Base-by-base conservation (phyloP, 1,140 invertebrate species). In the Parasteatoda tepidariorum region DNA sequence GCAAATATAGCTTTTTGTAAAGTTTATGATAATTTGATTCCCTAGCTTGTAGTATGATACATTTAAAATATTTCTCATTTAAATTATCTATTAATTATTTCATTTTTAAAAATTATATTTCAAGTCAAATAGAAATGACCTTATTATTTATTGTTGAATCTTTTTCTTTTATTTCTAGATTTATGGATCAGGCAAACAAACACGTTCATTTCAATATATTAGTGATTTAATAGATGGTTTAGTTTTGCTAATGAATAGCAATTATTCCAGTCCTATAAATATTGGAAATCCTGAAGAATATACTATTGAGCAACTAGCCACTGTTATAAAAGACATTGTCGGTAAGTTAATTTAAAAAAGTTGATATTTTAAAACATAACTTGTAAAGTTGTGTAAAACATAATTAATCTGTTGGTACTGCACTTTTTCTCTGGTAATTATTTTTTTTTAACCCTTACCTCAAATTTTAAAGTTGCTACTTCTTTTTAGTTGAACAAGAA, bases 241-340 rank as follows among this genome's bases (percentile, higher is more conserved):
- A 11, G 93, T 99, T 34, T 90, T 92, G 1, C 89, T 99, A 28
- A 99, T 99, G 98, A 93, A 93, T 48, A 96, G 95, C 34, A 99
- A 98, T 91, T 98, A 96, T 88, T 94, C 95, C 0, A 91, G 93
- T 85, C 98, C 98, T 26, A 93, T 99, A 0, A 99, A 99, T 90
- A 90, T 99, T 76, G 98, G 98, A 31, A 99, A 99, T 92, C 98
- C 98, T 1, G 95, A 97, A 34, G 98, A 99, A 90, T 95, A 98
- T 89, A 96, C 96, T 1, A 99, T 99, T 86, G 92, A 94, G 91
- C 94, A 99, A 89, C 99, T 99, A 91, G 98, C 98, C 0, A 88
- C 92, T 55, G 96, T 98, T 85, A 99, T 99, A 83, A 94, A 94
- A 88, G 92, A 95, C 71, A 73, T 91, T 70, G 89, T 92, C 33